Evolutionary conservation across 1,140 invertebrate species (phyloP), one percentile per base, ranked within the genome.

Genomic region (Sycobia sp.): DNA sequence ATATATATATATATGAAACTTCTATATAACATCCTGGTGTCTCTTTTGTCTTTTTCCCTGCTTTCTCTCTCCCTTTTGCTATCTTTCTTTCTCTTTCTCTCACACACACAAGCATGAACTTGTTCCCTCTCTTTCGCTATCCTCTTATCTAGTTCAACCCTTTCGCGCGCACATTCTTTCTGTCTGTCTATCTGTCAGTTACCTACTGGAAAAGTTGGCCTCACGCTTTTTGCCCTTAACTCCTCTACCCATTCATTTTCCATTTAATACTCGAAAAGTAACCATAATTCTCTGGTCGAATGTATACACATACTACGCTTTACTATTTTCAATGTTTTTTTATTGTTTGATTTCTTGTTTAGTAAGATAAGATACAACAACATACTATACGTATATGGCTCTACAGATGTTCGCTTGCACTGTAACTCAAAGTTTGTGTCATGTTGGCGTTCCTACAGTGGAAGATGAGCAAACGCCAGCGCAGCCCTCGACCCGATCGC

Each of bases 341-440:
- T 50, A 34, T 50, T 32, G 16, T 18, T 16, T 41, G 23, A n/a
- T 50, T 57, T 68, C 4, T 50, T 23, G 51, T 62, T 58, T 59
- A 46, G 53, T n/a, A 4, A 7, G 29, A 32, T 75, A 81, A 77
- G 77, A 81, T 81, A 82, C 78, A 81, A 78, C 76, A 82, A 81
- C 78, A 79, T 80, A 80, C 76, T 82, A 82, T 82, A 82, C 73
- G 76, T 81, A 81, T 82, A 82, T 82, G 78, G 79, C 79, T 82
- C 79, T 81, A 82, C 79, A 81, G 79, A 82, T 82, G 79, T 81
- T 76, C 79, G 80, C 80, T 82, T 82, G 80, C 80, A 81, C 80
- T 82, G 80, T 76, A 82, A 81, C 79, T 82, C 77, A 82, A 82
- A 78, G 71, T 71, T 73, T 77, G 76, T 82, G 78, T 81, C 78